Base-by-base conservation (phyloP, 92 coral and sea anemone genomes). In the Hydrozoanthus gracilis region DNA sequence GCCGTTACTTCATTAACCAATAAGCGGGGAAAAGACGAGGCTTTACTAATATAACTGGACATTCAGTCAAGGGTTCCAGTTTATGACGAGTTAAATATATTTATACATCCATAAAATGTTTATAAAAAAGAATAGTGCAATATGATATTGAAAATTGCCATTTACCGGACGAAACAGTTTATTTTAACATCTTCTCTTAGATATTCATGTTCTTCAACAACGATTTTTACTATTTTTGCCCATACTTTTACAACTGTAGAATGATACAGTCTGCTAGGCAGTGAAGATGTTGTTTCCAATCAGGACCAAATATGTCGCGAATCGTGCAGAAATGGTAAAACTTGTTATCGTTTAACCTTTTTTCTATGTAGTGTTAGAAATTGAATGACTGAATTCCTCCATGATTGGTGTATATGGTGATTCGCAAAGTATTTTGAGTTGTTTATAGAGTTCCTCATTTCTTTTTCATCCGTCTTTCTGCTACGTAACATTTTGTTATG, bases 71-170 rank as follows among this genome's bases (percentile, higher is more conserved):
- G 60, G 27, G 49, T 76, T 76, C 54, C 82, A 54, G 51, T 27
- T 76, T 51, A 76, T 11, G 82, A 51, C 82, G 17, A 46, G 39
- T 50, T 7, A 74, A 44, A 54, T 77, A 55, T 77, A 77, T 77
- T 77, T 77, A 77, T 77, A 56, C 27, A 39, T 77, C 56, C 82
- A 75, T 27, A 52, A 56, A 52, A 20, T 56, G 82, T 56, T 54
- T 13, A 77, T 55, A 77, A 50, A 5, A 76, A 3, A 15, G 44
- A 77, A 55, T 4, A 44, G 18, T 56, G 51, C 39, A 17, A 7
- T 20, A 51, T 18, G 65, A 56, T 4, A 52, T 11, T 56, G 12
- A 77, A 55, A 44, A 27, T n/a, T 74, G 60, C 61, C 20, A 73
- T 74, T 51, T 74, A 27, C 44, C 16, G 8, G 14, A 20, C n/a